Conservation (phyloP, 2,888 invertebrate genomes). For the Mythimna loreyi region DNA sequence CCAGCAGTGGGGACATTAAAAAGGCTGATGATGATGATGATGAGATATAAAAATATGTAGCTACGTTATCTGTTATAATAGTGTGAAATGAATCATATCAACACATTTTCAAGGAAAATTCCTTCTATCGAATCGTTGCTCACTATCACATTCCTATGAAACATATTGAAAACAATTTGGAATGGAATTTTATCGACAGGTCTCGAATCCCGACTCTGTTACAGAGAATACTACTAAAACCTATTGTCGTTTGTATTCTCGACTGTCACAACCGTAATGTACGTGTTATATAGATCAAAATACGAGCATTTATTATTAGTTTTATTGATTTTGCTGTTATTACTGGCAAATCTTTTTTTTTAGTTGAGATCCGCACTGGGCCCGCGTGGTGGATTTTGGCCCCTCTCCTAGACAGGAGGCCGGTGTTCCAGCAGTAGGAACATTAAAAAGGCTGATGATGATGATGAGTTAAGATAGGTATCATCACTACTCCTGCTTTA, state of each 20-base stretch:
- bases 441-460: no score
- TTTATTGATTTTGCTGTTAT: conserved; percentile 36
- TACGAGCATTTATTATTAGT: conserved; percentile 32
- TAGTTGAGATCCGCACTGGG: no score
- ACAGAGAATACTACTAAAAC: conserved; percentile 54
- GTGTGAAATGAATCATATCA: conserved; percentile 35
- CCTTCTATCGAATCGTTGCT: conserved; percentile 65
- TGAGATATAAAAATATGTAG: no score
- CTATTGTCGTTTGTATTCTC: conserved; percentile 32
- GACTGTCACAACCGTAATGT: conserved; percentile 34
- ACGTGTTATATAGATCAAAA: conserved; percentile 22
- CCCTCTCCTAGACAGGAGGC: no score
- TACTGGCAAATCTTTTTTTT: background rate
- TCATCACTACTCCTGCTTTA: no score
- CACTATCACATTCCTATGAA: conserved; percentile 74
- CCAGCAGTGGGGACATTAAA: no score
- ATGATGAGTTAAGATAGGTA: no score
- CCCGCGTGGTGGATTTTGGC: no score
- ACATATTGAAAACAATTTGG: conserved; percentile 78
- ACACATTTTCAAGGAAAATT: conserved; percentile 66
- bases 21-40: no score
- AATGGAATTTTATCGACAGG: conserved; percentile 69
- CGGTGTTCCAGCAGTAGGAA: no score
- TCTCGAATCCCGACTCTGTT: conserved; percentile 31
- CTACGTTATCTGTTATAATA: conserved; percentile 13